Percentiles rank a stretch among this genome's conserved stretches.
These are phyloP conservation scores for Synchiropus splendidus DNA, from an alignment of 2,113 vertebrate genomes.

Conservation along the genomic window DNA sequence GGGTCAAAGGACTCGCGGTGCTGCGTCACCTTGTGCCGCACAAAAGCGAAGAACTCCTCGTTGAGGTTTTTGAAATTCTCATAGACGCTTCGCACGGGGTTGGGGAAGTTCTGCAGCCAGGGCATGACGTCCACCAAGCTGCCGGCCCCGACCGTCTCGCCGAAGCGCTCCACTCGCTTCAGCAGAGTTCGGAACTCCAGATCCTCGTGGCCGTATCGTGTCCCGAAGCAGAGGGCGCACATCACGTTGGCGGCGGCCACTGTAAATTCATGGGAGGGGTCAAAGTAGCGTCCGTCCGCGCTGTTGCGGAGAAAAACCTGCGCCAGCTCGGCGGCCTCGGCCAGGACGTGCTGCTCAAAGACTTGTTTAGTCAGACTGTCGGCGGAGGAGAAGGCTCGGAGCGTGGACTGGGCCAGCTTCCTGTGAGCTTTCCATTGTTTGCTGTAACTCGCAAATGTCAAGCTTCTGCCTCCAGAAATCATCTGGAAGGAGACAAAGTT, in stretches of 20 bases:
- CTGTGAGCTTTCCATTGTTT: constrained; percentile 72
- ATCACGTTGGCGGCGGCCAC: constrained; percentile 76
- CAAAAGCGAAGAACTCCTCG: constrained; percentile 69
- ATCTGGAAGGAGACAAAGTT: constrained; percentile 75
- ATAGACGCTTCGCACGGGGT: constrained; percentile 74
- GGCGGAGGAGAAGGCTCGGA: constrained; percentile 70
- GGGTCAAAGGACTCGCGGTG: constrained; percentile 69
- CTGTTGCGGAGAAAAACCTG: constrained; percentile 56
- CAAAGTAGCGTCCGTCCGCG: constrained; percentile 49
- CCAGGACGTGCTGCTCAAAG: constrained; percentile 70
- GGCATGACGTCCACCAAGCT: constrained; percentile 82
- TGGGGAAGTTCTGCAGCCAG: constrained; percentile 80
- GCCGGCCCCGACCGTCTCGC: constrained; percentile 77
- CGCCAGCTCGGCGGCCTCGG: constrained; percentile 71
- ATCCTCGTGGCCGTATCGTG: constrained; percentile 71
- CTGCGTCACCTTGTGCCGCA: constrained; percentile 66
- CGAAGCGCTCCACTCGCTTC: constrained; percentile 66
- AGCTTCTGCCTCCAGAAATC: constrained; percentile 74
- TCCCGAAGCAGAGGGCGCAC: constrained; percentile 80
- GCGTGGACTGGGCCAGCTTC: constrained; percentile 68
- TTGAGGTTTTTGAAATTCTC: constrained; percentile 75
- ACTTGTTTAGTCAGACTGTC: constrained; percentile 61
- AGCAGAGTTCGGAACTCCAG: constrained; percentile 72
- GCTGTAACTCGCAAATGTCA: constrained; percentile 71
- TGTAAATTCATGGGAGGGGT: constrained; percentile 64